Evolutionary conservation across 2,113 vertebrate genomes (phyloP).

Genomic region (Tragelaphus imberbis): DNA sequence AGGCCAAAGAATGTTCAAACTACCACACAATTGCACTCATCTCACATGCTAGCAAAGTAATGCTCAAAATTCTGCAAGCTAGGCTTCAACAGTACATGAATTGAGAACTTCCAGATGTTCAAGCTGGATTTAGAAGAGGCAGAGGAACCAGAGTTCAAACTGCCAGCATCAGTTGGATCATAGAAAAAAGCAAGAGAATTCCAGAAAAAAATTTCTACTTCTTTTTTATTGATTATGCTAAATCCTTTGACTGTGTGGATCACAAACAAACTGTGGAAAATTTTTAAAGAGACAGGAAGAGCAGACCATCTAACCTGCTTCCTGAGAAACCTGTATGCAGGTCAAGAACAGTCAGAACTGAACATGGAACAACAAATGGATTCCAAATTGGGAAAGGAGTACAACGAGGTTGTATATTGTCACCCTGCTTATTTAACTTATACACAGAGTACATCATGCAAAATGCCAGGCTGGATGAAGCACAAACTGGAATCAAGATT

Average conservation of each 20-base stretch:
- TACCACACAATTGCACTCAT: not conserved
- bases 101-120: not conserved
- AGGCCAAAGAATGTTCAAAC: not conserved
- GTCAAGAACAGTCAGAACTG: not conserved
- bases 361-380: not conserved
- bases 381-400: not conserved
- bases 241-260: not conserved
- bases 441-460: not conserved
- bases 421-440: not conserved
- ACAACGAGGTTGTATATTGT: not conserved
- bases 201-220: not conserved
- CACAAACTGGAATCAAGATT: not conserved
- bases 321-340: not conserved
- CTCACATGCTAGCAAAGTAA: not conserved
- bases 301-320: not conserved
- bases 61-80: not conserved
- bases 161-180: not conserved
- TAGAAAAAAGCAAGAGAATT: not conserved
- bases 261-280: not conserved
- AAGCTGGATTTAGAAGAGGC: not conserved
- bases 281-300: not conserved
- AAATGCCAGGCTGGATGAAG: not conserved
- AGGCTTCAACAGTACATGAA: not conserved
- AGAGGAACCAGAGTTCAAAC: not conserved
- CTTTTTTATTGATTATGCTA: not conserved